These are phyloP conservation scores for Gymnogyps californianus DNA, from an alignment of 2,113 vertebrate genomes.

Conservation along the genomic window DNA sequence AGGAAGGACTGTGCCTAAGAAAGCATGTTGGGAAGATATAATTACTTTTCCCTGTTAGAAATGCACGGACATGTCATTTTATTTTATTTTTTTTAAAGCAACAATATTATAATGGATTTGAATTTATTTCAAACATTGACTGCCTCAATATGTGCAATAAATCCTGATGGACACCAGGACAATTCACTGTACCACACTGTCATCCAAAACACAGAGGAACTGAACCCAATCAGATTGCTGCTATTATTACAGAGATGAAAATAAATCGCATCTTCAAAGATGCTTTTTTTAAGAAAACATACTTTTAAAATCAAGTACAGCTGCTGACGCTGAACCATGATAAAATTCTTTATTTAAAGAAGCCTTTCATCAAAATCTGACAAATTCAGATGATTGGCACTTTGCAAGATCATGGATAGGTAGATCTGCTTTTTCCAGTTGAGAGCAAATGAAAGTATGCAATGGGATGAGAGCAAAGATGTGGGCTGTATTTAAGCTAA, in stretches of 20 bases:
- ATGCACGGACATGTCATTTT: background rate
- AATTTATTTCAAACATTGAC: background rate
- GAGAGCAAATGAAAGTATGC: constrained; percentile 13
- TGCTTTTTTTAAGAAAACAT: background rate
- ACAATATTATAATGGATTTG: background rate
- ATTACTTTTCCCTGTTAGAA: background rate
- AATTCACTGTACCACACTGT: background rate
- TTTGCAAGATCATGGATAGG: background rate
- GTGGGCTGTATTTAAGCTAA: constrained; percentile 39
- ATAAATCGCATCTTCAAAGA: background rate
- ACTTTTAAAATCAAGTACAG: background rate
- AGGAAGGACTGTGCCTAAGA: background rate
- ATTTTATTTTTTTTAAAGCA: background rate
- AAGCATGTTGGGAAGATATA: background rate
- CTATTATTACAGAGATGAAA: background rate
- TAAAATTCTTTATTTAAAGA: constrained; percentile 18
- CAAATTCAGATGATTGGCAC: background rate
- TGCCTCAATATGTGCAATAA: background rate
- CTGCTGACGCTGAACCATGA: background rate
- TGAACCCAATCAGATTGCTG: background rate
- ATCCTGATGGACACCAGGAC: background rate
- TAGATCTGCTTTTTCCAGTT: constrained; percentile 6
- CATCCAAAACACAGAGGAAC: background rate
- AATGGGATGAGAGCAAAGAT: constrained; percentile 17
- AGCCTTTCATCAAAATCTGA: background rate